Conservation (phyloP, 2,113 vertebrate species). For the Mesoclemmys tuberculata region DNA sequence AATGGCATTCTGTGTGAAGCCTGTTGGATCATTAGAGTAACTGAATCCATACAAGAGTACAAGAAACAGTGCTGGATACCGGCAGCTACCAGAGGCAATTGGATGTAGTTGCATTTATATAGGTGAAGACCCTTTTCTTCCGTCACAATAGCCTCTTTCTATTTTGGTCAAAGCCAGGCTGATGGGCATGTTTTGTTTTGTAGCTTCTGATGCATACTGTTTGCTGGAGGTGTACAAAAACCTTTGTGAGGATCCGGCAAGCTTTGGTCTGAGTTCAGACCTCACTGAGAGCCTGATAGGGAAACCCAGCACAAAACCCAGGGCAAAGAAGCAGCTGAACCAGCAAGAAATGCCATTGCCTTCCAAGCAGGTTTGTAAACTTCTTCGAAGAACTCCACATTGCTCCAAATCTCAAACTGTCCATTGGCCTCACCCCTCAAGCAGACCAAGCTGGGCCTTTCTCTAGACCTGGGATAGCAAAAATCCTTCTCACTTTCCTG, state of each 20-base stretch:
- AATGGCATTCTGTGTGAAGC: not conserved
- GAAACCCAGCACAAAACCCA: constrained; percentile 18
- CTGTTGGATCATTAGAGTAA: not conserved
- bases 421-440: not conserved
- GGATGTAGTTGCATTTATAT: not conserved
- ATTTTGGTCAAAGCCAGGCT: not conserved
- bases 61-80: not conserved
- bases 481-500: not conserved
- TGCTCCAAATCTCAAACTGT: constrained; percentile 55
- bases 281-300: constrained; percentile 50
- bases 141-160: not conserved
- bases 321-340: constrained; percentile 60
- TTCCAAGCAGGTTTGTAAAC: constrained; percentile 59
- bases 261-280: constrained; percentile 77
- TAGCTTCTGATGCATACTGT: constrained; percentile 85
- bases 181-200: not conserved
- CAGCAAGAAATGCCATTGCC: not conserved
- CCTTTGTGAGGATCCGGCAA: constrained; percentile 74
- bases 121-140: not conserved
- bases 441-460: not conserved
- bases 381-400: constrained; percentile 38
- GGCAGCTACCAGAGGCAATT: not conserved
- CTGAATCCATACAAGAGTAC: not conserved
- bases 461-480: constrained; percentile 43
- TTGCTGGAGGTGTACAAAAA: constrained; percentile 85